Percentiles rank a stretch among this genome's conserved stretches.
These are phyloP conservation scores for Drosophila repleta DNA, from an alignment of 1,140 invertebrate species.

Conservation along the genomic window DNA sequence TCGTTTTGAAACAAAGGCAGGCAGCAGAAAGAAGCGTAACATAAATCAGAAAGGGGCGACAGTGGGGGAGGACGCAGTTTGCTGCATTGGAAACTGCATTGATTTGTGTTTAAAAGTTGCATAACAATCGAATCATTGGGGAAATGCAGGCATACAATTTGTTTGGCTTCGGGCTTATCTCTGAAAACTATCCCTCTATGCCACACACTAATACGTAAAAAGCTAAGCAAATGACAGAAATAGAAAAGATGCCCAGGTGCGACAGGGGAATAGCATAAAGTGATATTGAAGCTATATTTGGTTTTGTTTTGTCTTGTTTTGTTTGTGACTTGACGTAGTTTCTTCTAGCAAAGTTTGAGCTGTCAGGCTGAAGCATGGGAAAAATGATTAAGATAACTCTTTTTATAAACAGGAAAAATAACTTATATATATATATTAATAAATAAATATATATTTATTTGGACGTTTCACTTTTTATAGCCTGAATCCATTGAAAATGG, in stretches of 20 bases:
- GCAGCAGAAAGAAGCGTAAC: neutral
- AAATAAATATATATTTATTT: neutral
- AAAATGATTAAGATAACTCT: neutral
- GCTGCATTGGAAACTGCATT: neutral
- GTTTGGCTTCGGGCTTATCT: conserved; percentile 12
- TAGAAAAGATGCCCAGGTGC: neutral
- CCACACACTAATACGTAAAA: neutral
- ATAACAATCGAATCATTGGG: neutral
- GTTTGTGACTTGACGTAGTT: neutral
- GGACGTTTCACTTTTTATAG: no score
- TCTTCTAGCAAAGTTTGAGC: neutral
- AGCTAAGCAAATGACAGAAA: neutral
- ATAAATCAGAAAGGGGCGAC: neutral
- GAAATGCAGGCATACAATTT: conserved; percentile 5
- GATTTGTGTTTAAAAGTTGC: conserved; percentile 3
- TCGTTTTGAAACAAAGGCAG: conserved; percentile 12
- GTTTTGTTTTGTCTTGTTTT: no score
- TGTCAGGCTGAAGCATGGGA: neutral
- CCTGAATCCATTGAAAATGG: no score
- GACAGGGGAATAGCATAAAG: neutral
- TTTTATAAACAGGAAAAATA: no score
- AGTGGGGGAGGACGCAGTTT: neutral
- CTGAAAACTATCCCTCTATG: neutral
- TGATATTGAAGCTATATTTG: neutral
- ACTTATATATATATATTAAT: neutral